Base-by-base conservation (phyloP, 2,797 vertebrate species). In the Thunnus albacares region DNA sequence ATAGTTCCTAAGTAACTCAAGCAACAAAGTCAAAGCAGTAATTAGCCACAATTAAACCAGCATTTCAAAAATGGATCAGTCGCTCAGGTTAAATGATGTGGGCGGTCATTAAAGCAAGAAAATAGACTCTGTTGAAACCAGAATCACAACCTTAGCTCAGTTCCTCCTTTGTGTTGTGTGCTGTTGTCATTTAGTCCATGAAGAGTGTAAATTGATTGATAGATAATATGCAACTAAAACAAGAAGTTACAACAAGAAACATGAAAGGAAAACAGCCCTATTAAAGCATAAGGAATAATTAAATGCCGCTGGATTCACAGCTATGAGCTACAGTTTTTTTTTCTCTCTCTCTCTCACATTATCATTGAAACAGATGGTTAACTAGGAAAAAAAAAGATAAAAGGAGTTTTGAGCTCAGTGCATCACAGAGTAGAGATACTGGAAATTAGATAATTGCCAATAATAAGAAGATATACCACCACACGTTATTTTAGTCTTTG, bases 1-100 rank as follows among this genome's bases (percentile, higher is more conserved):
- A 57, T 11, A 47, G 26, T 30, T 17, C 61, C 59, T 30, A 56
- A n/a, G 24, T 22, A 49, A 51, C 12, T 59, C 45, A 0, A 33
- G 47, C 62, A 12, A 47, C 26, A 2, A 18, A 58, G 14, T 59
- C 45, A 71, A 52, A 75, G 52, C 61, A 17, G 33, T 20, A 70
- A 77, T 62, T 75, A 64, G 13, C 60, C 0, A 2, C 55, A 61
- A 66, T 83, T 57, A 49, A 63, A 24, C 9, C 33, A 20, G 1
- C 12, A 17, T 45, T 52, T 59, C 0, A 28, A 57, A 30, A 62
- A 41, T 43, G 20, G 6, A 64, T 64, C 38, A 9, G 52, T 12
- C 11, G 41, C 41, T 26, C 1, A 28, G 33, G 41, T 45, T 18
- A 62, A 58, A 66, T 38, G 20, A 33, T 26, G 15, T 52, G 52